Base-by-base conservation (phyloP, 2,113 vertebrate genomes). In the Alces alces region DNA sequence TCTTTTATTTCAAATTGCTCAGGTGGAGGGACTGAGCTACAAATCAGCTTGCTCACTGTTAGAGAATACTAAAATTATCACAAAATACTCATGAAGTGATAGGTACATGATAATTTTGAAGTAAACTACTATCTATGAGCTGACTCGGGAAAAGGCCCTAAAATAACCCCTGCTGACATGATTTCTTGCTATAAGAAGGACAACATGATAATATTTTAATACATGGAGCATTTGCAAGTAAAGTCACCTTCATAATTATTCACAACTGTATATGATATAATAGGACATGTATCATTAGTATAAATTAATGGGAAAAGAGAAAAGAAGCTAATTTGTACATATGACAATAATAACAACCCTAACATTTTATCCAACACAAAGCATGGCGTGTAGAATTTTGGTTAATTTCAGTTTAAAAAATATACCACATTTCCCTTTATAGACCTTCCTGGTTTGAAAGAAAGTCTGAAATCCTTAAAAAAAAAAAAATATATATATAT, bases 361-460 rank as follows among this genome's bases (percentile, higher is more conserved):
- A 9, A 2, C 21, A 64, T 45, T 96, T 10, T 89, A 21, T 61
- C 17, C 36, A 89, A 23, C 5, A 83, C 0, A 87, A 45, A 88
- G 8, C 12, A 45, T 28, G 17, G 0, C 0, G 12, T 50, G 2
- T 76, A 36, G 3, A 89, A 2, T n/a, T 85, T 94, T 79, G 23
- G 25, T 47, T 78, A 82, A 89, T 86, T 70, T 79, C 6, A 78
- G 2, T 94, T 94, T 50, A 25, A 64, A 92, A 92, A 97, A 93
- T 43, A 10, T 47, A 39, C 1, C 60, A 33, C 45, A 84, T 55
- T 90, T 52, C 92, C 16, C 83, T 96, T 70, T 97, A 33, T 14
- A 96, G 11, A 36, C 7, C 92, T 96, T 28, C 83, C 23, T 54
- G n/a, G 0, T 86, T 90, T 95, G 27, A 96, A 97, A 97, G 5